Evolutionary conservation across 2,888 invertebrate species (phyloP).

Genomic region (Sussaba pulchella): DNA sequence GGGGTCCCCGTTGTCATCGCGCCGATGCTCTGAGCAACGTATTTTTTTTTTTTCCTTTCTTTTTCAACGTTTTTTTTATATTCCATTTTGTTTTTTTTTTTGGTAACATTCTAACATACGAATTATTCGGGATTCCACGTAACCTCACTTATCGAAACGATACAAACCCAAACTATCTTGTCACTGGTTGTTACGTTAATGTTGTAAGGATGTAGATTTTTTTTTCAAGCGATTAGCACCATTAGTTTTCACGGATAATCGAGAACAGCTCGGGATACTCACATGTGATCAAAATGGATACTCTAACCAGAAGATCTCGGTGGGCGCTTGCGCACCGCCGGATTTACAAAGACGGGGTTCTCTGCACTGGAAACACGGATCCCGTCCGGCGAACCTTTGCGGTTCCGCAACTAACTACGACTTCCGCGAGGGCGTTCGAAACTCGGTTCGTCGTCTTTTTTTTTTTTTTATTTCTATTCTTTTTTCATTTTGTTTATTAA

Average conservation of each 20-base stretch:
- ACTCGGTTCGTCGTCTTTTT: background rate
- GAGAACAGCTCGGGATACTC: slow-evolving; percentile 87
- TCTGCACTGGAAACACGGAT: slow-evolving; percentile 78
- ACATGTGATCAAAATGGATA: slow-evolving; percentile 96
- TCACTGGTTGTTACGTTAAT: slow-evolving; percentile 72
- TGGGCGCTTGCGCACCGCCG: slow-evolving; percentile 90
- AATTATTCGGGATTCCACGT: background rate
- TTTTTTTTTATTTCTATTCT: background rate
- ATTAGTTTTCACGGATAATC: slow-evolving; percentile 78
- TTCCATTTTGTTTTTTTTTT: too few relatives aligned
- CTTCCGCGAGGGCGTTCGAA: slow-evolving; percentile 40
- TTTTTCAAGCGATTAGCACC: slow-evolving; percentile 74
- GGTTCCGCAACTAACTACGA: slow-evolving; percentile 31
- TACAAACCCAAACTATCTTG: slow-evolving; percentile 66
- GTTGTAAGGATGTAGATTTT: too few relatives aligned
- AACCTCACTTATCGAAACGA: slow-evolving; percentile 54
- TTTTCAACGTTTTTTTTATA: too few relatives aligned
- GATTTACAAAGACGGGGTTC: slow-evolving; percentile 83
- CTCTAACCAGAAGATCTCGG: slow-evolving; percentile 92
- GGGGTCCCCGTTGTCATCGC: slow-evolving; percentile 67
- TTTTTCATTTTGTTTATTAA: background rate
- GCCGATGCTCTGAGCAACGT: background rate
- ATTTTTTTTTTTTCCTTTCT: too few relatives aligned
- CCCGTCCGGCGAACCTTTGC: slow-evolving; percentile 62
- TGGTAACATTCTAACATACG: slow-evolving; percentile 3